Percentiles rank a stretch among this genome's conserved stretches.
Conservation (phyloP, 2,888 invertebrate genomes). For the Phortica magna region DNA sequence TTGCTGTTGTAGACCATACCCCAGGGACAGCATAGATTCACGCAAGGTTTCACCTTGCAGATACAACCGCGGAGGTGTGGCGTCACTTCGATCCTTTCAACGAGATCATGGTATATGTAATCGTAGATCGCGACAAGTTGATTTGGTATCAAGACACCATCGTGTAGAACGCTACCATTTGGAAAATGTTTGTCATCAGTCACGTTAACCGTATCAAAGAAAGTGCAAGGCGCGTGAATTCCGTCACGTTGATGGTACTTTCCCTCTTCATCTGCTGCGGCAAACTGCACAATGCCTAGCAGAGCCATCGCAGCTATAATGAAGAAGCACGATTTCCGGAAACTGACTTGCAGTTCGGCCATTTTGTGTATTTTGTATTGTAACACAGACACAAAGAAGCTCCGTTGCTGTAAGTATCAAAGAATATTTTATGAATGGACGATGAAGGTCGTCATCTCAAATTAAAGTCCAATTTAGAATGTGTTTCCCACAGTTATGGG, state of each 20-base stretch:
- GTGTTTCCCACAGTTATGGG: too few species aligned
- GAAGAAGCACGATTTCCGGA: neutral
- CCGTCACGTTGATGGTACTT: slow-evolving; percentile 63
- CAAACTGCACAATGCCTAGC: neutral
- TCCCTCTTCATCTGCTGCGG: slow-evolving; percentile 32
- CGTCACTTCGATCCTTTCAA: slow-evolving; percentile 57
- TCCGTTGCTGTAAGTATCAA: too few species aligned
- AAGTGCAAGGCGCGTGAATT: slow-evolving; percentile 64
- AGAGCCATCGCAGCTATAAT: neutral
- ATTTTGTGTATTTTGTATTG: neutral
- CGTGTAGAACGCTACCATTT: slow-evolving; percentile 73
- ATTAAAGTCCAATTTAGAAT: too few species aligned
- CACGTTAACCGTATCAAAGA: slow-evolving; percentile 74
- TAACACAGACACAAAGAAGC: neutral
- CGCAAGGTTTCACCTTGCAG: slow-evolving; percentile 74
- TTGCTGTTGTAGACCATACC: slow-evolving; percentile 49
- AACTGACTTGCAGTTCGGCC: neutral
- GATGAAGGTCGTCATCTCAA: too few species aligned
- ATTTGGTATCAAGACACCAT: slow-evolving; percentile 70
- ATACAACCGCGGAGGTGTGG: slow-evolving; percentile 75
- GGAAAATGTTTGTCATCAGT: slow-evolving; percentile 62
- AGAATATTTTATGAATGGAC: too few species aligned
- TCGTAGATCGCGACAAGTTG: slow-evolving; percentile 68
- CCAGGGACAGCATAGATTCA: slow-evolving; percentile 76
- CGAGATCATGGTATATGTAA: slow-evolving; percentile 60